These are phyloP conservation scores for Pararge aegeria DNA, from an alignment of 1,140 invertebrate species.

Conservation along the genomic window DNA sequence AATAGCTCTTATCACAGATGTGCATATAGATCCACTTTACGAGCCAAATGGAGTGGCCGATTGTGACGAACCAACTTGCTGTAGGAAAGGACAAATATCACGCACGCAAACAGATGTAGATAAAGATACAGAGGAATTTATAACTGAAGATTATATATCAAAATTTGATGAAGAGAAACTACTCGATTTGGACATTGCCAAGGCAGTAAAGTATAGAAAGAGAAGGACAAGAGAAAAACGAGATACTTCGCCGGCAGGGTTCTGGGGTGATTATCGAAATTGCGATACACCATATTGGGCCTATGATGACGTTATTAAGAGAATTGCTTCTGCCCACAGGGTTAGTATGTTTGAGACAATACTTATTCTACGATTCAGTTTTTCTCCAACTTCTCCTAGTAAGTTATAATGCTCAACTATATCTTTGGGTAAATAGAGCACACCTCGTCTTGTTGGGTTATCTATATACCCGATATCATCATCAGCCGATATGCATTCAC, in stretches of 20 bases:
- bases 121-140: slow-evolving; percentile 33
- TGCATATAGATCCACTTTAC: slow-evolving; percentile 90
- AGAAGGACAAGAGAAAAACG: slow-evolving; percentile 21
- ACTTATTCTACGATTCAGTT: no score
- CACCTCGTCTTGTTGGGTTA: no score
- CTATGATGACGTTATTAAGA: slow-evolving; percentile 81
- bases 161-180: slow-evolving; percentile 31
- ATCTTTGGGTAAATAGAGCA: no score
- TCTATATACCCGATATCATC: no score
- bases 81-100: slow-evolving; percentile 80
- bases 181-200: slow-evolving; percentile 50
- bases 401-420: no score
- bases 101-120: slow-evolving; percentile 11
- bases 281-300: slow-evolving; percentile 87
- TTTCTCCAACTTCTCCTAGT: no score
- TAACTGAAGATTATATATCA: slow-evolving; percentile 38
- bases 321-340: slow-evolving; percentile 76
- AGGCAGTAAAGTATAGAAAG: slow-evolving; percentile 34
- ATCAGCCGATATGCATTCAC: no score
- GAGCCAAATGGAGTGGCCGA: slow-evolving; percentile 82
- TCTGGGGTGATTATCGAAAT: slow-evolving; percentile 88
- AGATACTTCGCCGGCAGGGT: slow-evolving; percentile 82
- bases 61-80: slow-evolving; percentile 90
- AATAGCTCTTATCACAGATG: slow-evolving; percentile 89
- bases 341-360: slow-evolving; percentile 51